phyloP scores from a whole-genome alignment of 2,113 vertebrate genomes.

The Perca schrenkii region DNA sequence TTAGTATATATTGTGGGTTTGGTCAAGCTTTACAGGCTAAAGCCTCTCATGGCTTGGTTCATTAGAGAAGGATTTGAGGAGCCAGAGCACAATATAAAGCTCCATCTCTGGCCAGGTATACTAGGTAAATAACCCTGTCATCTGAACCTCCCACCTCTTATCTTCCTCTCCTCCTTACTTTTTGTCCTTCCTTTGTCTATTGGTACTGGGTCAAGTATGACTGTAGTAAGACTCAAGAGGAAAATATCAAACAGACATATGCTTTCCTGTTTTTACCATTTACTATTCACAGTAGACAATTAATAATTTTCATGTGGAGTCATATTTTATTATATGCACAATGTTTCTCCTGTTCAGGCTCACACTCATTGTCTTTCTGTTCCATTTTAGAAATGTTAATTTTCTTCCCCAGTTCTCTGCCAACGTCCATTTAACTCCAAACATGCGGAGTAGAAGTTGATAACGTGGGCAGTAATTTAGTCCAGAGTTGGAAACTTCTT shows the following conservation, averaged over 20 bases:
- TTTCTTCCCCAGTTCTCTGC: conserved; percentile 27
- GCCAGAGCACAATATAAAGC: conserved; percentile 65
- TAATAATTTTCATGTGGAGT: conserved; percentile 30
- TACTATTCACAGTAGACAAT: conserved; percentile 24
- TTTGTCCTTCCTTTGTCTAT: conserved; percentile 12
- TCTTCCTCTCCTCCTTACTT: conserved; percentile 12
- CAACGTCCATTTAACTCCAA: conserved; percentile 48
- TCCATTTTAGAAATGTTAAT: conserved; percentile 24
- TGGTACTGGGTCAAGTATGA: conserved; percentile 10
- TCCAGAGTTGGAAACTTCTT: conserved; percentile 66
- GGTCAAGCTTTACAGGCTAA: conserved; percentile 59
- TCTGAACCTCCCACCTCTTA: conserved; percentile 42
- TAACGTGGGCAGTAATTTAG: conserved; percentile 65
- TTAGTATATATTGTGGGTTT: conserved; percentile 58
- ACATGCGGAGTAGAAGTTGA: conserved; percentile 57
- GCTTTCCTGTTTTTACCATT: conserved; percentile 13
- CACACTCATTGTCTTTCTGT: conserved; percentile 20
- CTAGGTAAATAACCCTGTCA: conserved; percentile 62
- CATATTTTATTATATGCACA: conserved; percentile 5
- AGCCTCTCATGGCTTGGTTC: conserved; percentile 65
- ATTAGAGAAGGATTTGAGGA: conserved; percentile 80
- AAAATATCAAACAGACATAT: conserved; percentile 8
- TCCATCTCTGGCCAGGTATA: conserved; percentile 61
- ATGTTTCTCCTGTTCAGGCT: neutral
- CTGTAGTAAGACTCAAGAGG: conserved; percentile 20